Percentiles rank a stretch among this genome's conserved stretches.
Conservation (phyloP, 2,113 vertebrate species). For the Suricata suricatta region DNA sequence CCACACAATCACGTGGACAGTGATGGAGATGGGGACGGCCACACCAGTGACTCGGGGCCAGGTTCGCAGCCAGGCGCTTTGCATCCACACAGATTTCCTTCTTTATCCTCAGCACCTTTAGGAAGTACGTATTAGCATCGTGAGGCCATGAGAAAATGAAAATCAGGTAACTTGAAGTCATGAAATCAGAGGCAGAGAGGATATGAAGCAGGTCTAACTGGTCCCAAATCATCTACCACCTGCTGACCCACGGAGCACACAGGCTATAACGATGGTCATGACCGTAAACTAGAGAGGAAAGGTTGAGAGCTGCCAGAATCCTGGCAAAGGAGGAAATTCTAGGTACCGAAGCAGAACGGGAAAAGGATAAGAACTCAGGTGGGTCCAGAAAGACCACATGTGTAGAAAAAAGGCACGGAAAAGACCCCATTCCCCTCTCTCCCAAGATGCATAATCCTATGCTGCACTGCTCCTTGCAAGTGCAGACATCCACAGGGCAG, state of each 20-base stretch:
- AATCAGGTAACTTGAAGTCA: not conserved
- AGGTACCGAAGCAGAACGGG: conserved; percentile 46
- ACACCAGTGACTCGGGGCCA: not conserved
- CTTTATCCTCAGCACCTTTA: not conserved
- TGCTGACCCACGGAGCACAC: fast-evolving
- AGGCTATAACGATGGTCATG: not conserved
- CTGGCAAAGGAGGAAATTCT: not conserved
- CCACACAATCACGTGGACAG: fast-evolving
- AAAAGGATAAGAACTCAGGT: conserved; percentile 68
- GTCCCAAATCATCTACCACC: not conserved
- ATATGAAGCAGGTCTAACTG: not conserved
- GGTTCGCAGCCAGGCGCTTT: fast-evolving
- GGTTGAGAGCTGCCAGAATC: no score
- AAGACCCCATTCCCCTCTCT: conserved; percentile 71
- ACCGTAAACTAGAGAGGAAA: not conserved
- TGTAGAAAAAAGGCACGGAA: conserved; percentile 51
- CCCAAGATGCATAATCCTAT: conserved; percentile 79
- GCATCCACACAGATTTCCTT: not conserved
- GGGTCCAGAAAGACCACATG: conserved; percentile 73
- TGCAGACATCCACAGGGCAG: conserved; percentile 82
- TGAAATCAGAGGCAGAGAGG: not conserved
- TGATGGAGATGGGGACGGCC: fast-evolving
- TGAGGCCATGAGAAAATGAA: not conserved
- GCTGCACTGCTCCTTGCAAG: conserved; percentile 81
- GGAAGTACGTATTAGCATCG: not conserved